Conservation (phyloP, 2,797 vertebrate genomes). For the Syngnathus rostellatus region DNA sequence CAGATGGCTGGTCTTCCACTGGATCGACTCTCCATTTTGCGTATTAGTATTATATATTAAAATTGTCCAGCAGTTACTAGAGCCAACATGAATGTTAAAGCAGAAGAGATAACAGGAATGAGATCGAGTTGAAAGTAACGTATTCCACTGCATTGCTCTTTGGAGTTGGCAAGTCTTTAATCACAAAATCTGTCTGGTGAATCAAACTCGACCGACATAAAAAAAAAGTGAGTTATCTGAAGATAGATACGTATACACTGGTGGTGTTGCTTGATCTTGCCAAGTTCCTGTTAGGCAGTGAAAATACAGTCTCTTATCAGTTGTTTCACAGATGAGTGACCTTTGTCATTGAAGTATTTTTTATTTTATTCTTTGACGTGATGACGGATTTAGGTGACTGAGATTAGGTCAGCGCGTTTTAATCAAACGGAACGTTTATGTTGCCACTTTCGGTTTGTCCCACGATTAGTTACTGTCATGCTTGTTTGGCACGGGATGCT, state of each 20-base stretch:
- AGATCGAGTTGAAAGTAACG: neutral
- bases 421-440: too few species aligned
- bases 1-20: too few species aligned
- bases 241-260: neutral
- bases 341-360: neutral
- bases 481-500: neutral
- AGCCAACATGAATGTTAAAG: too few species aligned
- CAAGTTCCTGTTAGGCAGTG: neutral
- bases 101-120: neutral
- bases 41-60: too few species aligned
- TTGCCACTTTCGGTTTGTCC: too few species aligned
- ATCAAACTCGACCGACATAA: neutral
- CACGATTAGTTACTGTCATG: neutral
- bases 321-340: neutral
- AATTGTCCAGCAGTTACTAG: too few species aligned
- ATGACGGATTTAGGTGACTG: too few species aligned
- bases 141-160: neutral
- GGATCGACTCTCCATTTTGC: too few species aligned
- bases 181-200: neutral
- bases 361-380: too few species aligned
- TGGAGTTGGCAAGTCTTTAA: neutral
- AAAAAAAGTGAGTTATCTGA: neutral
- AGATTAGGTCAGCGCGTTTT: too few species aligned
- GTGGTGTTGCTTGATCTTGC: neutral
- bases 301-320: neutral